Conservation (phyloP, 2,888 invertebrate species). For the Adineta ricciae region DNA sequence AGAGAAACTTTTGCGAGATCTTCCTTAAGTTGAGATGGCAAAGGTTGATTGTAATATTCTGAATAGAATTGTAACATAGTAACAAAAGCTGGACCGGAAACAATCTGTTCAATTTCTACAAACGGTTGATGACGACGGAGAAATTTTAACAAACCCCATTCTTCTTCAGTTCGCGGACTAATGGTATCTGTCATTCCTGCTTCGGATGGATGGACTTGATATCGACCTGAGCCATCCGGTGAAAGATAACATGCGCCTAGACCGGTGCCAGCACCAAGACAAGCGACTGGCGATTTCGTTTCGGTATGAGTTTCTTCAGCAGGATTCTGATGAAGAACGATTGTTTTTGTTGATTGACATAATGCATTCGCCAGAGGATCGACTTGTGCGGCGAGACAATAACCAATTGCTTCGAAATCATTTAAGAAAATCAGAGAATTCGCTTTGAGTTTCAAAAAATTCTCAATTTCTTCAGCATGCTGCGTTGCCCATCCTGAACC, state of each 20-base stretch:
- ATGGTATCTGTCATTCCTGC: constrained; percentile 4
- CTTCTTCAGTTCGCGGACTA: not conserved
- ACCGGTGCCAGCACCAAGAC: not conserved
- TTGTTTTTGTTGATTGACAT: not conserved
- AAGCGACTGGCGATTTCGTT: not conserved
- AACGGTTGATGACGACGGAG: not conserved
- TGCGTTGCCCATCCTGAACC: not conserved
- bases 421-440: not conserved
- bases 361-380: not conserved
- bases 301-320: not conserved
- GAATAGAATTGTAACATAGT: not conserved
- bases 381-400: not conserved
- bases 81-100: constrained; percentile 8
- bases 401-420: constrained; percentile 21
- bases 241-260: not conserved
- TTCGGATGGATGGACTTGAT: constrained; percentile 10
- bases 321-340: not conserved
- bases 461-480: not conserved
- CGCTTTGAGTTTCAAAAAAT: not conserved
- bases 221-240: not conserved
- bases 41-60: not conserved
- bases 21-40: not conserved
- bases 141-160: not conserved
- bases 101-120: not conserved
- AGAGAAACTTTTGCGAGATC: not conserved